Percentiles rank a stretch among this genome's conserved stretches.
These are phyloP conservation scores for Seira ritae DNA, from an alignment of 2,888 invertebrate species.

Conservation along the genomic window DNA sequence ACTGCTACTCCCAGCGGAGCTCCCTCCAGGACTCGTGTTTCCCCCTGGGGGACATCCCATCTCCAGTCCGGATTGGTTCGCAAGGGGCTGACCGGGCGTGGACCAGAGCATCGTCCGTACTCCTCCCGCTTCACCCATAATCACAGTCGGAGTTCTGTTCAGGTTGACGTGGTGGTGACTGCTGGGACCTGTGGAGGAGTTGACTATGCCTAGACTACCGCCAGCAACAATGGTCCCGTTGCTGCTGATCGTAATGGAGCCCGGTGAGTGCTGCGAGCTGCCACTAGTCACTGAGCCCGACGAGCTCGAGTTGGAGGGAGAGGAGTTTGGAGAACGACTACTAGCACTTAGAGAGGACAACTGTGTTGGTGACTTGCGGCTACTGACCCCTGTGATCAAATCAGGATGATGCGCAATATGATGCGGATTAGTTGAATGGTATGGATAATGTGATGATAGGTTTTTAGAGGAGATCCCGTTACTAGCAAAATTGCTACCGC, in stretches of 20 bases:
- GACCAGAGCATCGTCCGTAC: conserved; percentile 86
- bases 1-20: conserved; percentile 37
- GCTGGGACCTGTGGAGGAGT: conserved; percentile 64
- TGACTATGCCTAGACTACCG: conserved; percentile 72
- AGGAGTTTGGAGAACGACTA: conserved; percentile 72
- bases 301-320: conserved; percentile 71
- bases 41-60: conserved; percentile 53
- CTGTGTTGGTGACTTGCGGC: conserved; percentile 68
- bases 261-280: conserved; percentile 70
- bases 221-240: conserved; percentile 71
- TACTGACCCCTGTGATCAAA: conserved; percentile 63
- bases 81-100: conserved; percentile 78
- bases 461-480: conserved; percentile 62
- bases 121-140: conserved; percentile 85
- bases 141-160: conserved; percentile 79
- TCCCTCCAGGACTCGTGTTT: conserved; percentile 43
- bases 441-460: conserved; percentile 53
- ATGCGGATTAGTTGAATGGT: conserved; percentile 56
- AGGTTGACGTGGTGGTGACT: conserved; percentile 75
- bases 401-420: conserved; percentile 58
- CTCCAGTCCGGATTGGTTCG: conserved; percentile 68
- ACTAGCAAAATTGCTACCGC: conserved; percentile 43
- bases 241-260: conserved; percentile 58
- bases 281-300: conserved; percentile 68
- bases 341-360: conserved; percentile 58